Base-by-base conservation (phyloP, 2,888 invertebrate species). In the Capitulum mitella region DNA sequence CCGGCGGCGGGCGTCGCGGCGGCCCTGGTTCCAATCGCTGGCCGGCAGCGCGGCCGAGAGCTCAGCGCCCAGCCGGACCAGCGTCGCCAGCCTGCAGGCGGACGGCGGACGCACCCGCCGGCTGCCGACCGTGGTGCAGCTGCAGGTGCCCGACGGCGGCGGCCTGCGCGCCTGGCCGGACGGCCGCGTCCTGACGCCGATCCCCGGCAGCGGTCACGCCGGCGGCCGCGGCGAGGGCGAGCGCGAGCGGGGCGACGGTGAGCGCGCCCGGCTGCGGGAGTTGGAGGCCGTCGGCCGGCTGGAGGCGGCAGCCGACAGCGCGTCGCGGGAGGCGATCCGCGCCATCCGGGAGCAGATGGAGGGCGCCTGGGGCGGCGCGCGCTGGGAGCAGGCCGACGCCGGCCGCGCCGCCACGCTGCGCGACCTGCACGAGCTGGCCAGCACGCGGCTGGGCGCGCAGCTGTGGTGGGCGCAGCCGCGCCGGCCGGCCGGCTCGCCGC, bases 151-250 rank as follows among this genome's bases (percentile, higher is more conserved):
- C 16, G 70, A 19, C 70, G n/a, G 22, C 51, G 51, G 58, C 58
- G 10, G n/a, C 58, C 29, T 22, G 54, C 6, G 26, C 54, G 54
- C 26, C 54, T 29, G n/a, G 8, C n/a, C 12, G n/a, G 58, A 58
- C 58, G 58, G 58, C 8, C 29, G 5, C 58, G 58, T 58, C 29
- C 64, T 64, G 19, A 34, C 64, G 14, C 64, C 64, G 34, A 64
- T 64, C 32, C 34, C 64, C 16, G 64, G 64, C 64, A 64, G 64
- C 64, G 64, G 34, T n/a, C n/a, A n/a, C n/a, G 22, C 51, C 64
- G 32, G 34, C 19, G 34, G 10, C 10, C 70, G 26, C 70, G 26
- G 70, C 26, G 22, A 3, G 16, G 19, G 19, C 5, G 70, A 40
- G 29, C 22, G 8, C 12, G 40, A 70, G 70, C 70, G 64, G 26